phyloP scores from a whole-genome alignment of 2,888 invertebrate genomes.

The Mayetiola destructor region DNA sequence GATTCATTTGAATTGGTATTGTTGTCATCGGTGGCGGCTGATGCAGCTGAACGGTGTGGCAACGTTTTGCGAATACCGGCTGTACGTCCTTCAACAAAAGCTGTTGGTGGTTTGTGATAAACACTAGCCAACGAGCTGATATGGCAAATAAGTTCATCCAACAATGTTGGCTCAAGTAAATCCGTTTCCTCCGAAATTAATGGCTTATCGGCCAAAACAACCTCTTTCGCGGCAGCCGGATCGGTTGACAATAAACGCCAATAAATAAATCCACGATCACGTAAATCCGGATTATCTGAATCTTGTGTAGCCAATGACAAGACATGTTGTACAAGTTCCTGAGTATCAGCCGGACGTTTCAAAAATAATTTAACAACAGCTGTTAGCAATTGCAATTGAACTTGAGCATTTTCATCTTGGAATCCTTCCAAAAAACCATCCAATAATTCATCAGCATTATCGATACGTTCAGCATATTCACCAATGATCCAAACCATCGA shows the following conservation, averaged over 20 bases:
- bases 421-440: slow-evolving; percentile 98
- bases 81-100: slow-evolving; percentile 85
- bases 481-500: slow-evolving; percentile 95
- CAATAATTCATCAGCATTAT: slow-evolving; percentile 94
- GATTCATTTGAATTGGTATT: slow-evolving; percentile 25
- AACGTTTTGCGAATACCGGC: slow-evolving; percentile 66
- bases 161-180: slow-evolving; percentile 85
- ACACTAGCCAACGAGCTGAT: slow-evolving; percentile 96
- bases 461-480: slow-evolving; percentile 98
- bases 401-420: slow-evolving; percentile 92
- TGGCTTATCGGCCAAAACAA: slow-evolving; percentile 96
- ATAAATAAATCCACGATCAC: slow-evolving; percentile 98
- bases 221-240: slow-evolving; percentile 98
- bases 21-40: slow-evolving; percentile 25
- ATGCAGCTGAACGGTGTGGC: slow-evolving; percentile 44
- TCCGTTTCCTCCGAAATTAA: slow-evolving; percentile 98
- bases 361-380: slow-evolving; percentile 97
- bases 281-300: slow-evolving; percentile 95
- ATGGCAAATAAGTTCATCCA: slow-evolving; percentile 97
- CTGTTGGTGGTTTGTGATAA: slow-evolving; percentile 97
- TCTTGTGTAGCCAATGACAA: slow-evolving; percentile 76
- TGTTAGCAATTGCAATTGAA: slow-evolving; percentile 89
- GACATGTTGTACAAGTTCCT: slow-evolving; percentile 94
- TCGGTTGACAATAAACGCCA: slow-evolving; percentile 98
- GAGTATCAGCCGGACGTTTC: slow-evolving; percentile 95